Base-by-base conservation (phyloP, 2,113 vertebrate species). In the Sciurus niger region DNA sequence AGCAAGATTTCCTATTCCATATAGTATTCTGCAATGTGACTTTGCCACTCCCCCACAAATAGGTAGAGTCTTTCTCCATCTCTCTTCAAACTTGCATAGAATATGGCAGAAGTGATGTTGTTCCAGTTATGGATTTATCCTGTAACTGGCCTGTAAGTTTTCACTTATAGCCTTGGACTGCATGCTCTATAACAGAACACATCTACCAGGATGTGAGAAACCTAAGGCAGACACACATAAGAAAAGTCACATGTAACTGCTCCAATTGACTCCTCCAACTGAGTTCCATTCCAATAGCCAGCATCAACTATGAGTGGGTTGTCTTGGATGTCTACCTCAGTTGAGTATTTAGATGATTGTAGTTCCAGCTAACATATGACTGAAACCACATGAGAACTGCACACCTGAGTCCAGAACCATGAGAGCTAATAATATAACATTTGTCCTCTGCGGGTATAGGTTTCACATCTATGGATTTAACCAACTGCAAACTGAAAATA, bases 111-210 rank as follows among this genome's bases (percentile, higher is more conserved):
- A 74, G 13, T 37, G 40, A 80, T 85, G 18, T 13, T 79, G 10
- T 68, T 18, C 9, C 25, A 34, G 10, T 90, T 82, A 37, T n/a
- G 28, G n/a, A 53, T 58, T 34, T 4, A 87, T 28, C 53, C 60
- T 25, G 63, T 95, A 94, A 84, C 6, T 94, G 73, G 48, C 37
- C 73, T 95, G 34, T 16, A 55, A 74, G 4, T 93, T 82, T 90
- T 34, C 17, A 82, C 24, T 77, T 82, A 68, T 0, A 67, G 14
- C 4, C 14, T 58, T 28, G 14, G 12, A 82, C 85, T 53, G 67
- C 22, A 12, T 55, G 17, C 17, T 72, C 9, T 74, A 46, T 53
- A 46, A 63, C 58, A 70, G 46, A 73, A 91, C 37, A 58, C 13
- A 88, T 20, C 34, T 28, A 51, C 22, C 28, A 16, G 43, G 32